Conservation (phyloP, 2,888 invertebrate genomes). For the Agrochola circellaris region DNA sequence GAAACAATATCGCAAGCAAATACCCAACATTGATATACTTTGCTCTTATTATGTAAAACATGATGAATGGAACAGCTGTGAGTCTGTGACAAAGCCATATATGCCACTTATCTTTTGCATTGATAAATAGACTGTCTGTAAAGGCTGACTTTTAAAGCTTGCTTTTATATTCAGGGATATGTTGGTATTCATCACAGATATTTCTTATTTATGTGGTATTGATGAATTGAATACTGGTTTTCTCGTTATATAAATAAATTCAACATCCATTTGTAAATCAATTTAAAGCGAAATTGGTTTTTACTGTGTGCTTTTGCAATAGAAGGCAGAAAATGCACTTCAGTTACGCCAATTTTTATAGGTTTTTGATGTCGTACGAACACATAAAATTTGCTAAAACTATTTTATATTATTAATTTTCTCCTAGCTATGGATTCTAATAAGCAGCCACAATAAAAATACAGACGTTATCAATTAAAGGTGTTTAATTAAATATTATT, state of each 20-base stretch:
- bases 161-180: conserved; percentile 15
- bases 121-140: conserved; percentile 41
- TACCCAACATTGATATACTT: conserved; percentile 39
- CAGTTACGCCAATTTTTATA: not conserved
- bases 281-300: conserved; percentile 19
- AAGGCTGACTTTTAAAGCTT: conserved; percentile 18
- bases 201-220: not conserved
- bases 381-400: not conserved
- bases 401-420: not conserved
- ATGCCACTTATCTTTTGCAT: conserved; percentile 19
- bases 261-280: conserved; percentile 13
- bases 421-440: not conserved
- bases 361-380: not conserved
- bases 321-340: conserved; percentile 4
- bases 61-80: conserved; percentile 43
- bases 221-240: not conserved
- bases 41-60: conserved; percentile 34
- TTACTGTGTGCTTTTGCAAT: conserved; percentile 6
- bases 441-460: not conserved
- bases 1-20: conserved; percentile 35
- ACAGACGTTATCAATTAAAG: not conserved
- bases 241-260: conserved; percentile 19
- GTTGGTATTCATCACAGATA: not conserved
- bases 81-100: conserved; percentile 27
- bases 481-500: conserved; percentile 20